Evolutionary conservation across 2,113 vertebrate genomes (phyloP).

Genomic region (Jaculus jaculus): DNA sequence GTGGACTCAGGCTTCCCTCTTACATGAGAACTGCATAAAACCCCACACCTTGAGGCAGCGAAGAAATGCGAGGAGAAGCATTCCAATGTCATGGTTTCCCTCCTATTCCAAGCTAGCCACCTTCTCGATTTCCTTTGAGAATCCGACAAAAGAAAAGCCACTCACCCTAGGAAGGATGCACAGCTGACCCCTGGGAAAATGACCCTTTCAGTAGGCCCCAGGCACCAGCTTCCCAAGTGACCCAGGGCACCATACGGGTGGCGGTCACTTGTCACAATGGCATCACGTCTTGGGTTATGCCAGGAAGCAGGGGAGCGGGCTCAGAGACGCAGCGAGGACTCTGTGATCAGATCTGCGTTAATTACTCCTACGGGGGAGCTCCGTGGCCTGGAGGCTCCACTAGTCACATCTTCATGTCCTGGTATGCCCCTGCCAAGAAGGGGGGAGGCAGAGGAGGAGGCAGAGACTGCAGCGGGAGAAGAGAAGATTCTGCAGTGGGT

Average conservation of each 20-base stretch:
- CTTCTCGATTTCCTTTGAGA: neutral
- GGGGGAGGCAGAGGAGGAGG: neutral
- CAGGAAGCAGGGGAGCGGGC: neutral
- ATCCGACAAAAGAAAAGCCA: slow-evolving; percentile 22
- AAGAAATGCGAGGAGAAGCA: neutral
- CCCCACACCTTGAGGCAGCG: neutral
- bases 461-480: slow-evolving; percentile 20
- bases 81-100: slow-evolving; percentile 5
- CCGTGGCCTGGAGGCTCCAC: neutral
- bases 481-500: slow-evolving; percentile 58
- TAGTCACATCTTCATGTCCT: slow-evolving; percentile 44
- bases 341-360: neutral
- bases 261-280: neutral
- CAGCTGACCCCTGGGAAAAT: neutral
- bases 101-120: neutral
- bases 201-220: neutral
- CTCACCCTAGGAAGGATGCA: neutral
- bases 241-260: neutral
- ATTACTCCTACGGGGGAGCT: neutral
- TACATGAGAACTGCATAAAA: slow-evolving; percentile 1
- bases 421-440: slow-evolving; percentile 27
- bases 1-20: neutral
- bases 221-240: neutral
- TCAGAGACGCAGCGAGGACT: neutral
- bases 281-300: neutral